Percentiles rank a stretch among this genome's conserved stretches.
phyloP scores from a whole-genome alignment of 1,140 invertebrate species.

The Ostrea denselamellosa region DNA sequence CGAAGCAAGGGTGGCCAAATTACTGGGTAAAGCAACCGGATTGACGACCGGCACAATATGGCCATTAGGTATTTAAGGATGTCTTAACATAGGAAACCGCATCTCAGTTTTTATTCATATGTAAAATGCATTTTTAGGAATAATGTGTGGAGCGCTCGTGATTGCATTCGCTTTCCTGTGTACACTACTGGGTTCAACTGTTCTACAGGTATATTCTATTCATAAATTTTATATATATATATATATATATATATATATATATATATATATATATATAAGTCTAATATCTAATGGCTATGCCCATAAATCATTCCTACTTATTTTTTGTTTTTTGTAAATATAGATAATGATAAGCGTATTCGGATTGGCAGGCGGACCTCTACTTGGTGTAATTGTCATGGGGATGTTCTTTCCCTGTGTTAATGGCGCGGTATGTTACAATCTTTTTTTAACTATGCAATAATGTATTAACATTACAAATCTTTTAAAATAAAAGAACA shows the following conservation, averaged over 20 bases:
- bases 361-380: slow-evolving; percentile 75
- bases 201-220: slow-evolving; percentile 59
- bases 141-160: slow-evolving; percentile 64
- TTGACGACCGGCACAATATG: not conserved
- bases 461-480: not conserved
- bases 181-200: slow-evolving; percentile 61
- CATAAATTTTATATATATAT: too few species aligned
- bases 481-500: not conserved
- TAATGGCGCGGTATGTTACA: slow-evolving; percentile 67
- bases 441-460: not conserved
- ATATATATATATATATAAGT: too few species aligned
- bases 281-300: not conserved
- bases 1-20: slow-evolving; percentile 61
- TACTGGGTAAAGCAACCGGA: slow-evolving; percentile 52
- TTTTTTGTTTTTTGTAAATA: slow-evolving; percentile 13
- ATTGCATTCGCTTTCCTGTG: slow-evolving; percentile 71
- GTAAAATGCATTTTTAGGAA: slow-evolving; percentile 49
- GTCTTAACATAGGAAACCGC: too few species aligned
- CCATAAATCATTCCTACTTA: not conserved
- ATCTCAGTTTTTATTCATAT: not conserved
- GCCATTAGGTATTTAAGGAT: too few species aligned
- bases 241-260: too few species aligned
- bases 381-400: slow-evolving; percentile 75
- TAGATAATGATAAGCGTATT: slow-evolving; percentile 74
- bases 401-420: slow-evolving; percentile 78